Percentiles rank a stretch among this genome's conserved stretches.
Conservation (phyloP, 2,113 vertebrate species). For the Muscicapa adusta region DNA sequence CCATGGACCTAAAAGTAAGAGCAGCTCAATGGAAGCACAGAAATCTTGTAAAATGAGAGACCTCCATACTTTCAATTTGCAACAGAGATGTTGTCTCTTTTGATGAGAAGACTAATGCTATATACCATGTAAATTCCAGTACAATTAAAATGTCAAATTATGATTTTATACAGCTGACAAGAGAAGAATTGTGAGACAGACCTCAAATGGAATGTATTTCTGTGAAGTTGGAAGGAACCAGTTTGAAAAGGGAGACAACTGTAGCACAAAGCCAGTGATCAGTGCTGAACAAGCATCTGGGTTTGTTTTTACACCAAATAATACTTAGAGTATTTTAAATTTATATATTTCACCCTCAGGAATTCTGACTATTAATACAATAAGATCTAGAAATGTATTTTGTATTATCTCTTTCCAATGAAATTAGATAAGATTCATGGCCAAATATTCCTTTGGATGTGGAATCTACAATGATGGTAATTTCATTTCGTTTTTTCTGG, state of each 20-base stretch:
- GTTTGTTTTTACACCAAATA: not conserved
- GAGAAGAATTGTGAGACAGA: not conserved
- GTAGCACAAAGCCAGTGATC: not conserved
- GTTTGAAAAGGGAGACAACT: not conserved
- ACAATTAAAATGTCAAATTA: not conserved
- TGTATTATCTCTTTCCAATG: not conserved
- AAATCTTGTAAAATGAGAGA: not conserved
- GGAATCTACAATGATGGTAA: not conserved
- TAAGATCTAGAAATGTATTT: not conserved
- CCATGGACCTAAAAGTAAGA: not conserved
- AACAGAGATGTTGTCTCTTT: not conserved
- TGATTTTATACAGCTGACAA: not conserved
- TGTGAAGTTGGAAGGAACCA: not conserved
- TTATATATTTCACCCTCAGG: not conserved
- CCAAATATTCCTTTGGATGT: rapidly evolving
- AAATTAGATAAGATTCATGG: not conserved
- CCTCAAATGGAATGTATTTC: not conserved
- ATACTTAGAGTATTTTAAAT: not conserved
- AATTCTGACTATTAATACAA: not conserved
- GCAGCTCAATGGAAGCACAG: not conserved
- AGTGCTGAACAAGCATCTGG: not conserved
- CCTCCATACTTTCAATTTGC: rapidly evolving
- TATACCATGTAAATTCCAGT: not conserved
- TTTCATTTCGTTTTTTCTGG: not conserved
- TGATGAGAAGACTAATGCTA: not conserved